These are phyloP conservation scores for Phenacoccus solenopsis DNA, from an alignment of 1,140 invertebrate genomes.

Conservation along the genomic window DNA sequence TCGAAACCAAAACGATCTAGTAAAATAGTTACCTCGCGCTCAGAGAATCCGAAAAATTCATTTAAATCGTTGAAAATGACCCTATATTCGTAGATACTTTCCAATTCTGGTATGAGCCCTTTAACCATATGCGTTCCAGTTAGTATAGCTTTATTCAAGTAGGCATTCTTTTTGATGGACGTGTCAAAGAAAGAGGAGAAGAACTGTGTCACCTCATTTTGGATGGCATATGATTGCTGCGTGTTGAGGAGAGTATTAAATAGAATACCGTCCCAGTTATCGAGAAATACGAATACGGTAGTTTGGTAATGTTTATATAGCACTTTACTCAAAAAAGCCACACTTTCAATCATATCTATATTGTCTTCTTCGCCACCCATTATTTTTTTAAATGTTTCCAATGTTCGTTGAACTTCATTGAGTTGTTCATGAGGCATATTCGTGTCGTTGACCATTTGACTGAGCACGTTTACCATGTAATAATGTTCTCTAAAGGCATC, in stretches of 20 bases:
- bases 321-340: background rate
- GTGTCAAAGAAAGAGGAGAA: background rate
- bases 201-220: background rate
- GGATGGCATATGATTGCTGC: background rate
- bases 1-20: background rate
- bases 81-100: background rate
- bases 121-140: background rate
- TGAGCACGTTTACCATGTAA: too few species aligned
- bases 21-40: background rate
- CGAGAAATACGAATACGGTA: background rate
- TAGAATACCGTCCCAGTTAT: background rate
- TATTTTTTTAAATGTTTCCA: too few species aligned
- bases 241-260: background rate
- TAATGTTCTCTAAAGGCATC: too few species aligned
- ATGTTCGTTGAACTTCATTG: too few species aligned
- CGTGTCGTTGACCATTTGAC: too few species aligned
- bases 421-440: too few species aligned
- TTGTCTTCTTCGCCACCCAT: too few species aligned
- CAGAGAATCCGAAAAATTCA: background rate
- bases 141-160: background rate
- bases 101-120: background rate
- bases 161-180: background rate
- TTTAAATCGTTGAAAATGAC: background rate
- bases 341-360: background rate
- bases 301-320: background rate